phyloP scores from a whole-genome alignment of 1,140 invertebrate genomes.

The Drosophila subobscura region DNA sequence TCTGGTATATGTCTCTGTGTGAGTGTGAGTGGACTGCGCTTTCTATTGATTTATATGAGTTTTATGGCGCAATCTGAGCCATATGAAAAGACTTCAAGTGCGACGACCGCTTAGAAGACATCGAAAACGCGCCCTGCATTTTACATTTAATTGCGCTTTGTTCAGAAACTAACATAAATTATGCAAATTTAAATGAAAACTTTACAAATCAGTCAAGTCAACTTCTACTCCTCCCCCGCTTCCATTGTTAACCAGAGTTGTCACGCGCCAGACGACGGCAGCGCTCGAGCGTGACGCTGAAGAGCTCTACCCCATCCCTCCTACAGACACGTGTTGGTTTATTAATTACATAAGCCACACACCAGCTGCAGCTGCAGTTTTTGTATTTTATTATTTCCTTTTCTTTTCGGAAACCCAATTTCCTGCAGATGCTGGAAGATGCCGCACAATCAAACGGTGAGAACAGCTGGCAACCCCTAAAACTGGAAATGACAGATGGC shows the following conservation, averaged over 20 bases:
- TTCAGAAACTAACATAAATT: constrained; percentile 22
- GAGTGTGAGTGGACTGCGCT: constrained; percentile 56
- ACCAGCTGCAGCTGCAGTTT: constrained; percentile 56
- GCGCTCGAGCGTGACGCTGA: constrained; percentile 44
- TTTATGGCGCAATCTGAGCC: constrained; percentile 75
- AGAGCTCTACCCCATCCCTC: constrained; percentile 2
- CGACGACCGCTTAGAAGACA: constrained; percentile 12
- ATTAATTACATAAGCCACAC: constrained; percentile 75
- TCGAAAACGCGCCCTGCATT: constrained; percentile 50
- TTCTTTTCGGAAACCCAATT: constrained; percentile 56
- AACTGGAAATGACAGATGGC: constrained; percentile 59
- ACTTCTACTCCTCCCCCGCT: constrained; percentile 23
- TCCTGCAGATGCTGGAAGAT: constrained; percentile 67
- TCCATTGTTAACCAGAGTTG: constrained; percentile 56
- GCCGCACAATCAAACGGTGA: constrained; percentile 39
- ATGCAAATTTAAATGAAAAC: constrained; percentile 24
- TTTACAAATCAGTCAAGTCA: constrained; percentile 11
- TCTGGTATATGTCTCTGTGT: constrained; percentile 13
- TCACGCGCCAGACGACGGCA: constrained; percentile 58
- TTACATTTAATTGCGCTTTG: constrained; percentile 34
- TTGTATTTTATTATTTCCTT: constrained; percentile 27
- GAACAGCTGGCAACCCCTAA: constrained; percentile 71
- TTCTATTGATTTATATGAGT: constrained; percentile 80
- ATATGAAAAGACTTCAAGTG: constrained; percentile 32
- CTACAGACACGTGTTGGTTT: constrained; percentile 73